Evolutionary conservation across 2,797 vertebrate species (phyloP).

Genomic region (Discoglossus pictus): DNA sequence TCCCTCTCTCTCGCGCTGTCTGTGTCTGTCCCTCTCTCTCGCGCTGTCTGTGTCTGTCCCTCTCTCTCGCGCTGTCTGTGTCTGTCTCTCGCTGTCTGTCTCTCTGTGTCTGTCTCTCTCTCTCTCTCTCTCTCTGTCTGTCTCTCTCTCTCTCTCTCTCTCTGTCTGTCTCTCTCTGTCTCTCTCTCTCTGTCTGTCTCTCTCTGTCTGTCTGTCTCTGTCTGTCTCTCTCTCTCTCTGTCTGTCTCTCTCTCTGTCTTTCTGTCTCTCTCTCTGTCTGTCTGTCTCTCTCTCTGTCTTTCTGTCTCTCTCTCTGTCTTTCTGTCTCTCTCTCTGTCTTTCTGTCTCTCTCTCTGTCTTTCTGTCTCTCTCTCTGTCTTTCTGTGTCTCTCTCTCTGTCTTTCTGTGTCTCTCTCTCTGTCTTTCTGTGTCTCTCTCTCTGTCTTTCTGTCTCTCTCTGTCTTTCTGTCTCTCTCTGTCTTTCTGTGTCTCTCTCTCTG

Average conservation of each 20-base stretch:
- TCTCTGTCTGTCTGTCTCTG: not conserved
- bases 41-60: no score
- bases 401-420: not conserved
- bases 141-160: no score
- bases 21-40: no score
- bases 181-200: not conserved
- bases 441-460: not conserved
- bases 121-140: not conserved
- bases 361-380: not conserved
- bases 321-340: not conserved
- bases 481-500: not conserved
- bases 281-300: not conserved
- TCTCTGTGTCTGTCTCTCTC: not conserved
- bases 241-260: conserved; percentile 2
- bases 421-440: not conserved
- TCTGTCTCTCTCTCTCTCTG: conserved; percentile 24
- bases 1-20: no score
- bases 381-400: not conserved
- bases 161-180: no score
- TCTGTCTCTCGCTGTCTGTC: not conserved
- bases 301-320: not conserved
- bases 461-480: not conserved
- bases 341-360: not conserved
- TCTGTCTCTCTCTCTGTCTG: conserved; percentile 1
- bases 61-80: not conserved